Evolutionary conservation across 2,888 invertebrate species (phyloP).

Genomic region (Lasioglossum oenotherae): DNA sequence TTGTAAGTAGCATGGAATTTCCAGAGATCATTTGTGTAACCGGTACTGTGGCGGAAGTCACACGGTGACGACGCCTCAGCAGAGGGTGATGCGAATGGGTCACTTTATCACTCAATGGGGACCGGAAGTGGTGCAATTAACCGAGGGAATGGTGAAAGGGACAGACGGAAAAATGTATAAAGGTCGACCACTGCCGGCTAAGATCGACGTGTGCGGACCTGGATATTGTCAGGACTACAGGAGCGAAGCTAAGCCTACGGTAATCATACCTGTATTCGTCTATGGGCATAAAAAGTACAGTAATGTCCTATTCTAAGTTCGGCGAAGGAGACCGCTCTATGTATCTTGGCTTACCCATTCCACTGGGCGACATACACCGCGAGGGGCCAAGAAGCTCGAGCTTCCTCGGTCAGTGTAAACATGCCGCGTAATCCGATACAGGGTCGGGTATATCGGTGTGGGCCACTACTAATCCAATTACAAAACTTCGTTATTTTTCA

Average conservation of each 20-base stretch:
- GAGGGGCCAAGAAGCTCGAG: too few species aligned
- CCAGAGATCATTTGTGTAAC: conserved; percentile 86
- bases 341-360: too few species aligned
- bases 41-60: conserved; percentile 93
- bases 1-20: neutral
- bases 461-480: too few species aligned
- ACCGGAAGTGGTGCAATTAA: conserved; percentile 86
- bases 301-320: too few species aligned
- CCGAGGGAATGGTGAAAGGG: conserved; percentile 85
- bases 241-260: conserved; percentile 34
- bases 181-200: conserved; percentile 59
- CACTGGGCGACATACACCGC: too few species aligned
- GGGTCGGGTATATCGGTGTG: too few species aligned
- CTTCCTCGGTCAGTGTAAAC: too few species aligned
- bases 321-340: too few species aligned
- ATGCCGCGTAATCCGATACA: too few species aligned
- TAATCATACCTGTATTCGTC: conserved; percentile 23
- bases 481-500: too few species aligned
- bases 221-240: conserved; percentile 38
- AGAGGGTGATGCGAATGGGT: conserved; percentile 88
- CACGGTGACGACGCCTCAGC: conserved; percentile 89
- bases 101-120: conserved; percentile 89
- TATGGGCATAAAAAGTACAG: neutral
- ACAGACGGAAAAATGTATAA: conserved; percentile 78
- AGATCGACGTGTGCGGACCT: conserved; percentile 61